These are phyloP conservation scores for Halcyon malimbica DNA, from an alignment of 2,113 vertebrate species.

Conservation along the genomic window DNA sequence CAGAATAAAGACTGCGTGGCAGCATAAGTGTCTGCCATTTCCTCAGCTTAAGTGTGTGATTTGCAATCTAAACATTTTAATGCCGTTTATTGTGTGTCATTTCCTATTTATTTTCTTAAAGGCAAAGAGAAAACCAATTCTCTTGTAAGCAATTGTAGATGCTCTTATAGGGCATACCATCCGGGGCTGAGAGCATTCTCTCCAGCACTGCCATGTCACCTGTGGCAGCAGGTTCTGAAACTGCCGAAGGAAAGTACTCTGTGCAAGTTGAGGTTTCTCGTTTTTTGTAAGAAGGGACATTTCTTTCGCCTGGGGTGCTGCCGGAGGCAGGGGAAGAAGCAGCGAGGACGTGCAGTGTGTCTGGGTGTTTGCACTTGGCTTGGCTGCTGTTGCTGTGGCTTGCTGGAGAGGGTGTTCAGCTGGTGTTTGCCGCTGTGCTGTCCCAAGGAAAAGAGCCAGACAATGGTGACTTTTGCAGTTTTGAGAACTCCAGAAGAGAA, in stretches of 20 bases:
- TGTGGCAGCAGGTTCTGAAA: neutral
- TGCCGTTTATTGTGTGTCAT: neutral
- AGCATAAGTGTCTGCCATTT: neutral
- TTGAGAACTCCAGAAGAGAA: neutral
- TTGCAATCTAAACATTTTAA: neutral
- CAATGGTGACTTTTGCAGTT: neutral
- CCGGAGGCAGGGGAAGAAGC: neutral
- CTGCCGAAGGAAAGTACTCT: accelerated
- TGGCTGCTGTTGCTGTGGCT: neutral
- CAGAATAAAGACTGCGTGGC: neutral
- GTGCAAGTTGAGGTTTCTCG: accelerated
- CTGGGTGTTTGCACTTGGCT: neutral
- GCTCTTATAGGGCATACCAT: accelerated
- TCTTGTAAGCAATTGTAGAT: neutral
- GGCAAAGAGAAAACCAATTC: neutral
- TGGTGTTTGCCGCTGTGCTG: accelerated
- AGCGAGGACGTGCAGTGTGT: accelerated
- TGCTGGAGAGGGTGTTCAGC: neutral
- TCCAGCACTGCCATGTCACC: neutral
- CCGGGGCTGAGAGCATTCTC: neutral
- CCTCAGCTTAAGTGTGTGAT: neutral
- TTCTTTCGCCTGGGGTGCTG: neutral
- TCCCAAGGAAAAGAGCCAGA: neutral
- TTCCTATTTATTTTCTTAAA: neutral
- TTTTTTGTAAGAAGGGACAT: neutral